Conservation (phyloP, 2,888 invertebrate species). For the Drosophila putrida region DNA sequence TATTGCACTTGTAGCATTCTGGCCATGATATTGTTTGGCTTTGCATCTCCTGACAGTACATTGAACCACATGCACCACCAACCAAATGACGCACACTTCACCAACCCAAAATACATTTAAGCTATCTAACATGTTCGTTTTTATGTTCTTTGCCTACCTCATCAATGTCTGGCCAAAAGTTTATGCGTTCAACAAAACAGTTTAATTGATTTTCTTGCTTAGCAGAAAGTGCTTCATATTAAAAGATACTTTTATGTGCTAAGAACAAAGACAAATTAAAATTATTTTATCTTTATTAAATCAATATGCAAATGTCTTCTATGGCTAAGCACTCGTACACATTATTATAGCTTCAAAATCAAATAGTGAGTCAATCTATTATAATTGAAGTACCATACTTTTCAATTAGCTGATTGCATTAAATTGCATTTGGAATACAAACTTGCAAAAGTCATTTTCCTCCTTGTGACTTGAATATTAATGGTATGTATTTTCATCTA, state of each 20-base stretch:
- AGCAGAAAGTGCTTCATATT: neutral
- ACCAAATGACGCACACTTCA: slow-evolving; percentile 66
- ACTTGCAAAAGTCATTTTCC: no score
- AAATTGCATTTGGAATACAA: no score
- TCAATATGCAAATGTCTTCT: no score
- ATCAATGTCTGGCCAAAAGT: slow-evolving; percentile 9
- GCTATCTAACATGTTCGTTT: neutral
- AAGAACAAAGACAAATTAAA: neutral
- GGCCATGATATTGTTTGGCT: slow-evolving; percentile 53
- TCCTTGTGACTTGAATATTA: no score
- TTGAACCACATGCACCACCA: slow-evolving; percentile 52
- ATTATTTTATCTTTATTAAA: no score
- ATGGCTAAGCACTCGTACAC: no score
- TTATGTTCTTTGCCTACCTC: slow-evolving; percentile 20
- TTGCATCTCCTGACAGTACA: slow-evolving; percentile 45
- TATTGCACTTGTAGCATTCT: slow-evolving; percentile 33
- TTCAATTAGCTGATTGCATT: no score
- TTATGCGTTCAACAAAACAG: slow-evolving; percentile 2
- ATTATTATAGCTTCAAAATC: no score
- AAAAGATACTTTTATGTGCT: neutral
- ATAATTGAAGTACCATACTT: no score
- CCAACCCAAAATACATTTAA: slow-evolving; percentile 19
- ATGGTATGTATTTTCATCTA: no score
- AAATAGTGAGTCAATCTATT: no score
- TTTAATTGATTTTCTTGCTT: slow-evolving; percentile 11